phyloP scores from a whole-genome alignment of 92 coral and sea anemone genomes.

The Epizoanthus fatuus region DNA sequence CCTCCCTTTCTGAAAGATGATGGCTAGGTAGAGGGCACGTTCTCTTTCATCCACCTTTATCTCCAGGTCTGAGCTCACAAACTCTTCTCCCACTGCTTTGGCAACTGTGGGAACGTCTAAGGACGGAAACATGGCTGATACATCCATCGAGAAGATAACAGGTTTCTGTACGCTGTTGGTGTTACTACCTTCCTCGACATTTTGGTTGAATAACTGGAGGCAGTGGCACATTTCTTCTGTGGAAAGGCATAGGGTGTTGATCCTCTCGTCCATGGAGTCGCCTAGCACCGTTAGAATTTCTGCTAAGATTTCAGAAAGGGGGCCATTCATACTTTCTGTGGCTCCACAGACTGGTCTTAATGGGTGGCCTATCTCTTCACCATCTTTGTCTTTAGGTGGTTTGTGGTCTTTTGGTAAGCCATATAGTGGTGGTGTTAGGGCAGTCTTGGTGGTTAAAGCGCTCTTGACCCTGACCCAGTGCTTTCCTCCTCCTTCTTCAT shows the following conservation, averaged over 20 bases:
- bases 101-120: neutral
- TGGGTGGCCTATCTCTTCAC: constrained; percentile 13
- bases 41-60: constrained; percentile 22
- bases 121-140: constrained; percentile 23
- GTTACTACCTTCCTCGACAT: neutral
- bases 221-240: neutral
- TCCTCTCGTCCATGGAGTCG: constrained; percentile 17
- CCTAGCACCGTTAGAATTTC: neutral
- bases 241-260: constrained; percentile 20
- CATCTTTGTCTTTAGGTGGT: too few species aligned
- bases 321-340: neutral
- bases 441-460: too few species aligned
- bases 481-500: too few species aligned
- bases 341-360: constrained; percentile 20
- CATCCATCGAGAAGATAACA: constrained; percentile 9
- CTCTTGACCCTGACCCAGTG: too few species aligned
- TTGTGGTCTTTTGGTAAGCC: too few species aligned
- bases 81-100: constrained; percentile 1
- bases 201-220: constrained; percentile 5
- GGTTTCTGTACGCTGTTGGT: neutral
- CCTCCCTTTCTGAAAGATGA: constrained; percentile 18
- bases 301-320: neutral
- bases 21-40: neutral
- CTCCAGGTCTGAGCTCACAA: constrained; percentile 2
- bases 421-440: too few species aligned